These are phyloP conservation scores for Pseudomyrmex sp. DNA, from an alignment of 1,140 invertebrate species.

Conservation along the genomic window DNA sequence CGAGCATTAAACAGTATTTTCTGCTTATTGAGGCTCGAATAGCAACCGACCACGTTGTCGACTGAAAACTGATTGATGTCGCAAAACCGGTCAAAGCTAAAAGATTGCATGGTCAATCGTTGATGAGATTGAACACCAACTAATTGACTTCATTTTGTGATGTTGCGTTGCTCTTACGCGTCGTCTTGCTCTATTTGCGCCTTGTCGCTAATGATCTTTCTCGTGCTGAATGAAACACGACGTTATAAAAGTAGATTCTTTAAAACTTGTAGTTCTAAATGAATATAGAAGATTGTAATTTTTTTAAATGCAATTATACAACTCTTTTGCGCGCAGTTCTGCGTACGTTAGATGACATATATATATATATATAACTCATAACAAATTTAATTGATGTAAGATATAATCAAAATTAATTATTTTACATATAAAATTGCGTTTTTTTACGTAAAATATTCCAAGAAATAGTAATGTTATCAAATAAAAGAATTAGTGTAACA, in stretches of 20 bases:
- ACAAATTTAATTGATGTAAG: neutral
- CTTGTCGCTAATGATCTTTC: neutral
- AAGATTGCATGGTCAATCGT: constrained; percentile 19
- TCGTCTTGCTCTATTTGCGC: neutral
- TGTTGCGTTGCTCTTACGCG: neutral
- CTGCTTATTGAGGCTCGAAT: neutral
- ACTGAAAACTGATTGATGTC: constrained; percentile 11
- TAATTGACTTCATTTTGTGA: constrained; percentile 36
- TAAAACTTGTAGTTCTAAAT: neutral
- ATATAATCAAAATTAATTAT: too few species aligned
- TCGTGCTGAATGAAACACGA: neutral
- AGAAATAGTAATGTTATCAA: too few species aligned
- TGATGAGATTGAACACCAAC: constrained; percentile 32
- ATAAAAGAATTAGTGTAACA: too few species aligned
- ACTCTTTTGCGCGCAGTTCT: too few species aligned
- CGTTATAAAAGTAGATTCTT: neutral
- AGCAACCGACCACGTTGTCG: neutral
- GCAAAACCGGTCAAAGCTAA: constrained; percentile 12
- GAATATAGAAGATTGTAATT: neutral
- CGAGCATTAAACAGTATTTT: neutral
- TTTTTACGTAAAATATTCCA: too few species aligned
- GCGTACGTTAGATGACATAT: too few species aligned
- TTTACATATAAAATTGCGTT: too few species aligned
- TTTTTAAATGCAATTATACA: neutral
- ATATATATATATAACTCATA: too few species aligned